Percentiles rank a stretch among this genome's conserved stretches.
These are phyloP conservation scores for Diabrotica virgifera DNA, from an alignment of 1,140 invertebrate genomes.

Conservation along the genomic window DNA sequence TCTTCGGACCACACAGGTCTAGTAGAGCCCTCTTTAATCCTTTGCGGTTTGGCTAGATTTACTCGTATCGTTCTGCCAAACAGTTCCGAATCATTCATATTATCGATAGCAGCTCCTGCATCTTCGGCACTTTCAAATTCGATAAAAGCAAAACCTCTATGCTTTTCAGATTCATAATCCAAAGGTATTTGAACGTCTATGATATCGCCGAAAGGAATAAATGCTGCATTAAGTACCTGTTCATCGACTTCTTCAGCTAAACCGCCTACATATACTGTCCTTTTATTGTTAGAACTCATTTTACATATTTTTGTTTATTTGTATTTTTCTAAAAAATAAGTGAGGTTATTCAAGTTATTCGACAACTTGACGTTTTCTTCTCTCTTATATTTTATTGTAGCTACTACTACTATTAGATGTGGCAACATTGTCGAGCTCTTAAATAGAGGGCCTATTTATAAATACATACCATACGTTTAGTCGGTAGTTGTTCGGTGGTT, in stretches of 20 bases:
- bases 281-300: constrained; percentile 50
- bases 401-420: no score
- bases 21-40: constrained; percentile 91
- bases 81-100: constrained; percentile 99
- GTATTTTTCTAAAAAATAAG: no score
- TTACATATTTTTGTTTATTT: background rate
- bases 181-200: constrained; percentile 96
- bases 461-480: no score
- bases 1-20: constrained; percentile 97
- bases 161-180: constrained; percentile 97
- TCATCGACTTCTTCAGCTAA: constrained; percentile 97
- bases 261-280: constrained; percentile 83
- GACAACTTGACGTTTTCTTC: no score
- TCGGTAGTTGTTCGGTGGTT: no score
- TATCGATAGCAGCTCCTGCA: constrained; percentile 97
- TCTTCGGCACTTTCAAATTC: constrained; percentile 95
- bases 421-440: no score
- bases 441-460: no score
- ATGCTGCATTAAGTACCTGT: constrained; percentile 92
- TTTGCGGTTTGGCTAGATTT: constrained; percentile 94
- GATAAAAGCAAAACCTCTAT: constrained; percentile 96
- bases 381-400: no score
- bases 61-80: constrained; percentile 96
- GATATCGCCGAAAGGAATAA: constrained; percentile 97
- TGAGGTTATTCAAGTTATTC: no score